phyloP scores from a whole-genome alignment of 2,113 vertebrate species.

The Taxidea taxus region DNA sequence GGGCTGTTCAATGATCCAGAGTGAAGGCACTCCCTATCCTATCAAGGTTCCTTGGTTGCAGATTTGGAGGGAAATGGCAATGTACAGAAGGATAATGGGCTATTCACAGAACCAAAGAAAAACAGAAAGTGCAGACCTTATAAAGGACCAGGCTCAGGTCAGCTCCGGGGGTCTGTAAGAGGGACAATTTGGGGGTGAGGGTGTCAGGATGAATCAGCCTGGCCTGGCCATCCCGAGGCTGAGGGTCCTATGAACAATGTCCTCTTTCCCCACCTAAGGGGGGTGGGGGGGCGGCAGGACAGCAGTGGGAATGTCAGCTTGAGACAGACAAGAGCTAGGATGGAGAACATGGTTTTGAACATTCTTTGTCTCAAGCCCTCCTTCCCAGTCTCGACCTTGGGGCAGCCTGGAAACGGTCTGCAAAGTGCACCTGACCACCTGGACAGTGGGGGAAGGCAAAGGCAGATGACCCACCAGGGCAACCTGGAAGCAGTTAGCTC shows the following conservation, averaged over 20 bases:
- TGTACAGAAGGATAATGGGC: no score
- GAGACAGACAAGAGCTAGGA: not conserved
- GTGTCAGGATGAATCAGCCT: not conserved
- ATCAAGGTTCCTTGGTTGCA: not conserved
- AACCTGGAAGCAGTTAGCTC: not conserved
- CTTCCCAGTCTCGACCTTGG: not conserved
- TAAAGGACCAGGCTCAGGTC: not conserved
- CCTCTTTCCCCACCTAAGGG: not conserved
- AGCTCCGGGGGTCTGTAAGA: not conserved
- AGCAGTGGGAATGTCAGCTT: not conserved
- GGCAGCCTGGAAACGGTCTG: not conserved
- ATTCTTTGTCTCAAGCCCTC: not conserved
- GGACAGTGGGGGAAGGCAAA: not conserved
- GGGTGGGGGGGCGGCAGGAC: not conserved
- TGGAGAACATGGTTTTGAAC: not conserved
- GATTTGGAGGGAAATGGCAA: not conserved
- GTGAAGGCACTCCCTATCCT: not conserved
- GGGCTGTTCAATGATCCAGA: not conserved
- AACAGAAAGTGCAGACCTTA: not conserved
- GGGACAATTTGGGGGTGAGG: no score
- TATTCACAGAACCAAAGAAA: not conserved
- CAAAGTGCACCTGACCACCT: not conserved
- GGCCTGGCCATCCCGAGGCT: not conserved
- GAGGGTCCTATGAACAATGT: not conserved
- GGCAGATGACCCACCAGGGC: not conserved